phyloP scores from a whole-genome alignment of 2,888 invertebrate species.

The Notocelia uddmanniana region DNA sequence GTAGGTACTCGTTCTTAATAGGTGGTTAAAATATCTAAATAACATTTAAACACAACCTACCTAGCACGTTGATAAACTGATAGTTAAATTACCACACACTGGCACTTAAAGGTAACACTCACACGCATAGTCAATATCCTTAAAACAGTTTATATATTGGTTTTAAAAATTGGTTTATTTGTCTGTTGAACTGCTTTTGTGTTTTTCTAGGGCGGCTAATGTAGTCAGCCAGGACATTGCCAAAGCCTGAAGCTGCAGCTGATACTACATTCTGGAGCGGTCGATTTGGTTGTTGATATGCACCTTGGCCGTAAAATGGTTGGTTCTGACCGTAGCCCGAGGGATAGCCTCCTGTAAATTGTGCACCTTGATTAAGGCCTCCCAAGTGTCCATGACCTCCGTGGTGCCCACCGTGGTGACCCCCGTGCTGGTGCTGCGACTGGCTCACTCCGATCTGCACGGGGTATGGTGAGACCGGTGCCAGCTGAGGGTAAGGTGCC shows the following conservation, averaged over 20 bases:
- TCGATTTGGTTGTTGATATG: conserved; percentile 47
- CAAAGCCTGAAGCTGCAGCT: conserved; percentile 82
- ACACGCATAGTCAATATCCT: conserved; percentile 46
- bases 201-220: conserved; percentile 70
- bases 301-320: conserved; percentile 34
- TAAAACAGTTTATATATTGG: conserved; percentile 75
- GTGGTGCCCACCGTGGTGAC: conserved; percentile 53
- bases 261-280: conserved; percentile 72
- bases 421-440: conserved; percentile 54
- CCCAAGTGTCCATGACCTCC: conserved; percentile 47
- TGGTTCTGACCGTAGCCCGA: conserved; percentile 52
- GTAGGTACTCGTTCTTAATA: conserved; percentile 6
- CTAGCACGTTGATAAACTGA: background rate
- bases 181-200: conserved; percentile 71
- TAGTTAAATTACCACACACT: background rate
- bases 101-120: conserved; percentile 5
- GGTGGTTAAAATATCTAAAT: background rate
- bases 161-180: conserved; percentile 68
- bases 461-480: conserved; percentile 51
- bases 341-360: conserved; percentile 43
- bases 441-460: conserved; percentile 53
- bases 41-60: background rate
- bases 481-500: conserved; percentile 50
- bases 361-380: conserved; percentile 43
- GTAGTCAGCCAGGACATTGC: conserved; percentile 80